Conservation (phyloP, 2,113 vertebrate species). For the Bos javanicus region DNA sequence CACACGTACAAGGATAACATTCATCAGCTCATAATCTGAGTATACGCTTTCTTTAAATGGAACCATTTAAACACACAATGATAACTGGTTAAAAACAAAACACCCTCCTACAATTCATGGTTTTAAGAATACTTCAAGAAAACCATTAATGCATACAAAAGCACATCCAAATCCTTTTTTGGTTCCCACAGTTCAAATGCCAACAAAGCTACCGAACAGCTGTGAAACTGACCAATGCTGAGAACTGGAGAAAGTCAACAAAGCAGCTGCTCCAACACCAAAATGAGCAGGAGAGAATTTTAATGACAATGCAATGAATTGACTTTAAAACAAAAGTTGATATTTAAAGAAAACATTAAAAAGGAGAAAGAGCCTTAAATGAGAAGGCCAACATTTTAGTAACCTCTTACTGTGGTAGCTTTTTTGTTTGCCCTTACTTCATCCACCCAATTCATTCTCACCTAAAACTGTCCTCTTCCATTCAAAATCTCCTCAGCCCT, state of each 20-base stretch:
- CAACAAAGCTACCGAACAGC: slow-evolving; percentile 61
- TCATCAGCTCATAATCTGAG: slow-evolving; percentile 25
- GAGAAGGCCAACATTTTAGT: background rate
- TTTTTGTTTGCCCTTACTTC: background rate
- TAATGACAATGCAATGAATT: slow-evolving; percentile 21
- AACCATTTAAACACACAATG: slow-evolving; percentile 48
- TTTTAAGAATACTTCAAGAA: slow-evolving; percentile 56
- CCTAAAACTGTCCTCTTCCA: background rate
- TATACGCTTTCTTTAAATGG: slow-evolving; percentile 37
- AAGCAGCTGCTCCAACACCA: background rate
- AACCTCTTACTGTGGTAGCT: background rate
- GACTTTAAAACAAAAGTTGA: slow-evolving; percentile 34
- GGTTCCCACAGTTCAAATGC: slow-evolving; percentile 61
- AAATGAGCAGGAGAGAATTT: background rate
- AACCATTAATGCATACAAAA: slow-evolving; percentile 62
- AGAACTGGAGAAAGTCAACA: slow-evolving; percentile 24
- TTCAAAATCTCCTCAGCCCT: background rate
- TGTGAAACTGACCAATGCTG: slow-evolving; percentile 46
- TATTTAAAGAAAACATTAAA: slow-evolving; percentile 46
- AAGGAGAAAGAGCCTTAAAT: background rate
- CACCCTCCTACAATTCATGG: background rate
- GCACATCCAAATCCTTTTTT: slow-evolving; percentile 54
- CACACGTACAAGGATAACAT: slow-evolving; percentile 8
- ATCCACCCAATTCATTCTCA: background rate
- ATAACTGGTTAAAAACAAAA: background rate